phyloP scores from a whole-genome alignment of 37 sponge, comb jelly and placozoan genomes.

The Lycopodina hypogea region DNA sequence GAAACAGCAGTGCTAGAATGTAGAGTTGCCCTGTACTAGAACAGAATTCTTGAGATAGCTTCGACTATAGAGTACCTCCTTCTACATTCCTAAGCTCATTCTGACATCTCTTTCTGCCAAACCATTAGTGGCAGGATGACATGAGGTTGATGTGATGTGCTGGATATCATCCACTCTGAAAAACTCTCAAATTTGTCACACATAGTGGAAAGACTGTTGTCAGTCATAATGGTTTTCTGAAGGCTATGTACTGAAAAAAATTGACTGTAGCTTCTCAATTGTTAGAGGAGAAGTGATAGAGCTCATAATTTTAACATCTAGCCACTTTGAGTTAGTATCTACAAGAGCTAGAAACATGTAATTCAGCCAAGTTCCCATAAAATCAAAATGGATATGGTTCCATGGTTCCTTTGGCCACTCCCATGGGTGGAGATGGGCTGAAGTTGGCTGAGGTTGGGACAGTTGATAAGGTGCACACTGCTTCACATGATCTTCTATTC shows the following conservation, averaged over 20 bases:
- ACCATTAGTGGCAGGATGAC: conserved; percentile 33
- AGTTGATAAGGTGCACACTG: not conserved
- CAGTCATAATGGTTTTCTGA: conserved; percentile 13
- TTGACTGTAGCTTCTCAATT: conserved; percentile 10
- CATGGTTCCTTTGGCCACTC: not conserved
- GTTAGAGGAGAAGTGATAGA: conserved; percentile 17
- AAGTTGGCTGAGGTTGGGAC: conserved; percentile 13
- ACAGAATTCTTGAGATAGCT: conserved; percentile 13
- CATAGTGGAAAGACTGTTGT: conserved; percentile 25
- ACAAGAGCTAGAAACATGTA: not conserved
- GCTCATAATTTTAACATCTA: conserved; percentile 4
- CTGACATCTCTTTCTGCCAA: conserved; percentile 43
- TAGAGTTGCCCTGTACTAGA: conserved; percentile 15
- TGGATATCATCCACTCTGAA: not conserved
- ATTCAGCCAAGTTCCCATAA: not conserved
- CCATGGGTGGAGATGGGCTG: conserved; percentile 28
- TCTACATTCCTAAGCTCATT: not conserved
- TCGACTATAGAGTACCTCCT: not conserved
- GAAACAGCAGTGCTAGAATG: conserved; percentile 9
- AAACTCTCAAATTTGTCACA: conserved; percentile 15
- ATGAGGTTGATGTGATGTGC: conserved; percentile 15
- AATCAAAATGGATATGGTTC: not conserved
- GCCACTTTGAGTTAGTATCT: not conserved
- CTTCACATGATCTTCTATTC: conserved; percentile 13
- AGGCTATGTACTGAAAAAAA: conserved; percentile 18